Evolutionary conservation across 2,113 vertebrate species (phyloP).

Genomic region (Aegypius monachus): DNA sequence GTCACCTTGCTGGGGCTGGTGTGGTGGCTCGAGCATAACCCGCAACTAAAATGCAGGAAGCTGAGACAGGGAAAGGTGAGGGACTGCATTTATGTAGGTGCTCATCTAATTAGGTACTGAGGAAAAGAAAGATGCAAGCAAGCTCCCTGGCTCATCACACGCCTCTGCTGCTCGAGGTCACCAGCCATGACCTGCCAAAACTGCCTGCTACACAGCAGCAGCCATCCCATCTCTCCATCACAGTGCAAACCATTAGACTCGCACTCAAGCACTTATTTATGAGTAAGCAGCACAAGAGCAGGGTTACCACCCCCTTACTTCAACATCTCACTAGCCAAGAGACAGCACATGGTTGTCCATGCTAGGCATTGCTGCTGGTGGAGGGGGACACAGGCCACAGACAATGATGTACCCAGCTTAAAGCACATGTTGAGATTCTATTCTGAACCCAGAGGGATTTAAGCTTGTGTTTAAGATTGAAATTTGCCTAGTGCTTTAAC

Average conservation of each 20-base stretch:
- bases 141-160: not conserved
- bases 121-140: not conserved
- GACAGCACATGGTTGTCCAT: accelerated
- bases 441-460: not conserved
- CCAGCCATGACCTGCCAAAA: not conserved
- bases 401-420: not conserved
- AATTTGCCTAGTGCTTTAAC: not conserved
- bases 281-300: not conserved
- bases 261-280: not conserved
- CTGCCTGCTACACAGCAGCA: not conserved
- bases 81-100: not conserved
- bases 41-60: not conserved
- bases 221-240: not conserved
- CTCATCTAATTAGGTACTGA: not conserved
- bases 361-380: not conserved
- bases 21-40: not conserved
- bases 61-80: not conserved
- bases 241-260: not conserved
- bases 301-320: not conserved
- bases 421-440: not conserved
- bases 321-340: not conserved
- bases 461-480: not conserved
- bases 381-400: not conserved
- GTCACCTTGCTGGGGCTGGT: not conserved
- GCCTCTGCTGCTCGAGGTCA: not conserved